Conservation (phyloP, 2,888 invertebrate genomes). For the Thymelicus acteon region DNA sequence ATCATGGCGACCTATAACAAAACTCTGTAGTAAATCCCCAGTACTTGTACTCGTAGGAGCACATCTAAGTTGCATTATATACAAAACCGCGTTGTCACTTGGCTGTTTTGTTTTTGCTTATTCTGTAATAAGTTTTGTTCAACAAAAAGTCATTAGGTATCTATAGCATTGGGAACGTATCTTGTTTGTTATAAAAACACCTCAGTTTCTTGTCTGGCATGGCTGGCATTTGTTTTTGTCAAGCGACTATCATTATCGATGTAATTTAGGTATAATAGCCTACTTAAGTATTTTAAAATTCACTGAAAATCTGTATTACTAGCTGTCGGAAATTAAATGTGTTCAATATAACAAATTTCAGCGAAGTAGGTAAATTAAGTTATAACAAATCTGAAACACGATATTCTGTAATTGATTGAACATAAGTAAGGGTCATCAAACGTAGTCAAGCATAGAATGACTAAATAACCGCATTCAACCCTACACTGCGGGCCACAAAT, state of each 20-base stretch:
- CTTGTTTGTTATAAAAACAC: conserved; percentile 19
- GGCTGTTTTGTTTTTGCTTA: conserved; percentile 11
- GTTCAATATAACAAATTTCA: background rate
- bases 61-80: background rate
- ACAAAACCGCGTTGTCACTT: background rate
- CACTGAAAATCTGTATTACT: background rate
- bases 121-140: conserved; percentile 15
- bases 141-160: conserved; percentile 20
- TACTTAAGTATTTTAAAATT: background rate
- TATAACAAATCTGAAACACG: conserved; percentile 33
- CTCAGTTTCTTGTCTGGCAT: conserved; percentile 9
- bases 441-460: conserved; percentile 70
- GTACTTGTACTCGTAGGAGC: background rate
- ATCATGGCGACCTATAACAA: background rate
- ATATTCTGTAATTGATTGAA: conserved; percentile 60
- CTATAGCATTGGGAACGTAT: conserved; percentile 20
- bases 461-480: conserved; percentile 74
- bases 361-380: conserved; percentile 14
- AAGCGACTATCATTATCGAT: conserved; percentile 6
- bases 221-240: conserved; percentile 17
- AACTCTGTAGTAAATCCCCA: background rate
- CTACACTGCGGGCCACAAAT: conserved; percentile 76
- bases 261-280: conserved; percentile 5
- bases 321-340: background rate
- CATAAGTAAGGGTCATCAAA: conserved; percentile 74